Conservation (phyloP, 2,888 invertebrate species). For the Diachrysia chrysitis region DNA sequence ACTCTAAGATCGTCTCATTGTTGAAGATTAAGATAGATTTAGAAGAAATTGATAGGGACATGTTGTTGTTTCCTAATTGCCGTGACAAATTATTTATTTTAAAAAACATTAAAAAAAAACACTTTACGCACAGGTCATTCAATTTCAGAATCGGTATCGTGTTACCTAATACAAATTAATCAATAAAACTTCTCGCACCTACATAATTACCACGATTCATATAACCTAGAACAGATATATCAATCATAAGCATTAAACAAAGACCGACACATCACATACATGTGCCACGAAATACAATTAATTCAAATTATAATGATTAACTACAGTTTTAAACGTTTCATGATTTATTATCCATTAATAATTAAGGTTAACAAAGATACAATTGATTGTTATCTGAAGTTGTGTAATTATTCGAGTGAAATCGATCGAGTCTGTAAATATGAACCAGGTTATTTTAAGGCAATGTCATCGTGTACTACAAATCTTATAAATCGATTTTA, state of each 20-base stretch:
- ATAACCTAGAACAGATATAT: slow-evolving; percentile 45
- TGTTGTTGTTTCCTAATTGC: no score
- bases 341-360: slow-evolving; percentile 37
- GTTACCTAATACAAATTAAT: not conserved
- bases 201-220: slow-evolving; percentile 16
- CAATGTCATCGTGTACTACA: slow-evolving; percentile 12
- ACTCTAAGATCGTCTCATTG: no score
- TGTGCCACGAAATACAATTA: slow-evolving; percentile 18
- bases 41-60: no score
- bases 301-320: slow-evolving; percentile 32
- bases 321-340: slow-evolving; percentile 12
- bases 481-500: no score
- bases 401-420: slow-evolving; percentile 44
- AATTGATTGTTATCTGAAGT: slow-evolving; percentile 29
- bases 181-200: slow-evolving; percentile 5
- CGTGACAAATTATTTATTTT: no score
- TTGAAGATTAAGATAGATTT: no score
- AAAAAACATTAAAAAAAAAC: no score
- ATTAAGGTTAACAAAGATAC: slow-evolving; percentile 38
- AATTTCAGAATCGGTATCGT: no score
- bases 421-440: slow-evolving; percentile 19
- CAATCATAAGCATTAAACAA: slow-evolving; percentile 45
- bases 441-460: slow-evolving; percentile 17
- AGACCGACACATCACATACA: slow-evolving; percentile 24
- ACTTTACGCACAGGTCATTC: no score